Evolutionary conservation across 2,797 vertebrate species (phyloP).

Genomic region (Rachycentron canadum): DNA sequence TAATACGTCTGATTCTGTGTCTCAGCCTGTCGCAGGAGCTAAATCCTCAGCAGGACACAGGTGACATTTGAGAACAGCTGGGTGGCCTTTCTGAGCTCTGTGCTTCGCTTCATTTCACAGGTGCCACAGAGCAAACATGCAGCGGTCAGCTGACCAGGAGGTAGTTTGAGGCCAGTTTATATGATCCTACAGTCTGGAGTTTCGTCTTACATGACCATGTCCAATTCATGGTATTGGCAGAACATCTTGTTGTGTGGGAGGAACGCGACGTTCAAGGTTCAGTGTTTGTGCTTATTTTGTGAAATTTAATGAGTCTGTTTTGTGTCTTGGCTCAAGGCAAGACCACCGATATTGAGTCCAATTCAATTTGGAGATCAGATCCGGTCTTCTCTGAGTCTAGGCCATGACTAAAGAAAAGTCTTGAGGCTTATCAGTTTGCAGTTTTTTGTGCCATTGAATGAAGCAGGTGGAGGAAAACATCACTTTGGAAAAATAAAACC

Average conservation of each 20-base stretch:
- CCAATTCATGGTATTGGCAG: constrained; percentile 33
- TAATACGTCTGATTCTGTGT: constrained; percentile 34
- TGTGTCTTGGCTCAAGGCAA: constrained; percentile 39
- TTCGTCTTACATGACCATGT: constrained; percentile 20
- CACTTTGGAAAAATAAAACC: background rate
- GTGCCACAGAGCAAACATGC: constrained; percentile 12
- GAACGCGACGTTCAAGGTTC: constrained; percentile 36
- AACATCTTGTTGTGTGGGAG: constrained; percentile 16
- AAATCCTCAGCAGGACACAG: constrained; percentile 28
- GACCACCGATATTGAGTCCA: constrained; percentile 40
- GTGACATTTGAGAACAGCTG: constrained; percentile 62
- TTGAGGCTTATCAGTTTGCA: constrained; percentile 10
- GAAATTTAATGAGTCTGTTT: constrained; percentile 51
- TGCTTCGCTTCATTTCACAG: constrained; percentile 12
- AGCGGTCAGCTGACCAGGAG: background rate
- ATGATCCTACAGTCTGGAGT: background rate
- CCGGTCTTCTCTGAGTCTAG: constrained; percentile 20
- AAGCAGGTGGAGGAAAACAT: constrained; percentile 6
- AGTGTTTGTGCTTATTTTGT: constrained; percentile 36
- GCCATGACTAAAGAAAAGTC: constrained; percentile 7
- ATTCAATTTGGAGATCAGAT: constrained; percentile 42
- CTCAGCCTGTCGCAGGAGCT: constrained; percentile 13
- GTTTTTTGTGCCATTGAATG: background rate
- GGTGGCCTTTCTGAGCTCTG: constrained; percentile 23
- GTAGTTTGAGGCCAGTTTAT: constrained; percentile 2